These are phyloP conservation scores for Torymus texanus DNA, from an alignment of 2,888 invertebrate genomes.

Conservation along the genomic window DNA sequence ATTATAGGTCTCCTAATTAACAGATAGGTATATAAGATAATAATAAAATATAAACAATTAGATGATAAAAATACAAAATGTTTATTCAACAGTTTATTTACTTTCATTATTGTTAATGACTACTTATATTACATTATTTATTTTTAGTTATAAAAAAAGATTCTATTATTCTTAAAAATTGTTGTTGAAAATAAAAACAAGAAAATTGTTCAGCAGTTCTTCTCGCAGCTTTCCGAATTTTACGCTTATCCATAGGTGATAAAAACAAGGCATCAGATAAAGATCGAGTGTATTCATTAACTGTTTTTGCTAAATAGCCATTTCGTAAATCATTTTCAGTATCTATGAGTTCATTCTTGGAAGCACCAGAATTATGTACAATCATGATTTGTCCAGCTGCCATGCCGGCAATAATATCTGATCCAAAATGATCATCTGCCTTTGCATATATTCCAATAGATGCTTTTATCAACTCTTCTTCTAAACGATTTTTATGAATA, in stretches of 20 bases:
- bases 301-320: slow-evolving; percentile 88
- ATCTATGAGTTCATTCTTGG: slow-evolving; percentile 80
- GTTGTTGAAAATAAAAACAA: slow-evolving; percentile 85
- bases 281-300: slow-evolving; percentile 85
- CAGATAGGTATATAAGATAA: no score
- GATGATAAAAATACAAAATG: no score
- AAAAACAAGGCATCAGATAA: slow-evolving; percentile 83
- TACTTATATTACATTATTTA: not conserved
- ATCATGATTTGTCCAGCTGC: slow-evolving; percentile 95
- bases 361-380: slow-evolving; percentile 96
- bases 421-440: slow-evolving; percentile 99
- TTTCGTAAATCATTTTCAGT: slow-evolving; percentile 82
- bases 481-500: slow-evolving; percentile 85
- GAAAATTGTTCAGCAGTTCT: slow-evolving; percentile 93
- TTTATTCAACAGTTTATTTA: no score
- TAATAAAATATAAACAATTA: no score
- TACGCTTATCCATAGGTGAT: slow-evolving; percentile 77
- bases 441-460: slow-evolving; percentile 95
- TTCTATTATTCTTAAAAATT: slow-evolving; percentile 84
- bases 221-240: slow-evolving; percentile 84
- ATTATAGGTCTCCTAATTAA: no score
- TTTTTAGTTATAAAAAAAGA: slow-evolving; percentile 77
- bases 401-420: slow-evolving; percentile 97
- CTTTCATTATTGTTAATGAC: no score
- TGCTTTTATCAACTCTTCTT: slow-evolving; percentile 83